Conservation (phyloP, 2,888 invertebrate species). For the Polyommatus icarus region DNA sequence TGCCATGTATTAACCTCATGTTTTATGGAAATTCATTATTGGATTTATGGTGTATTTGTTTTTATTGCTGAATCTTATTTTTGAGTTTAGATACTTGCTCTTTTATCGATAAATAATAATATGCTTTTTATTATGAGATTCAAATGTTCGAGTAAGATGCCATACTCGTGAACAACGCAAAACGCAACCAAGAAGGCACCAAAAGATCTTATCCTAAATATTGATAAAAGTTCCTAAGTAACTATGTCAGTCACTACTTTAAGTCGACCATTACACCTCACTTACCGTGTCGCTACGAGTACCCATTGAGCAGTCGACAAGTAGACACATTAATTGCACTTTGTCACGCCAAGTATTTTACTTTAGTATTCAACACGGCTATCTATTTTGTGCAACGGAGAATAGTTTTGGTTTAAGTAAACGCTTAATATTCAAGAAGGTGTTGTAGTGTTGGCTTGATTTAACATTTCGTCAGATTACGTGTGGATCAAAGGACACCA, state of each 20-base stretch:
- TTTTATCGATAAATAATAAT: too few species aligned
- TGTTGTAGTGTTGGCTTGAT: not conserved
- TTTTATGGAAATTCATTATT: too few species aligned
- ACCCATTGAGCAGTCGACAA: not conserved
- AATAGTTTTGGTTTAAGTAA: not conserved
- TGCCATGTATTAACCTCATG: too few species aligned
- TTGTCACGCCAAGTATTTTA: constrained; percentile 5
- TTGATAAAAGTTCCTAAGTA: not conserved
- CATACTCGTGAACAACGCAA: too few species aligned
- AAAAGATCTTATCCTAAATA: too few species aligned
- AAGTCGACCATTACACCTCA: not conserved
- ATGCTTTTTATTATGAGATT: too few species aligned
- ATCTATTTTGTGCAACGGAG: not conserved
- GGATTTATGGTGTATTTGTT: too few species aligned
- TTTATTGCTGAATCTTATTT: too few species aligned
- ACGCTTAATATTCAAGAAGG: not conserved
- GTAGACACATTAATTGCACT: constrained; percentile 16
- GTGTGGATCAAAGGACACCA: not conserved
- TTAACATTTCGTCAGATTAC: not conserved
- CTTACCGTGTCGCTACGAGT: constrained; percentile 2
- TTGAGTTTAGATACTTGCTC: too few species aligned
- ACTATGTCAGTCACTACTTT: not conserved
- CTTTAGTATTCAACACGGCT: constrained; percentile 6
- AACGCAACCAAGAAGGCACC: too few species aligned
- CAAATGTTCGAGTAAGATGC: too few species aligned